Evolutionary conservation across 2,888 invertebrate genomes (phyloP), one percentile per base, ranked within the genome.

Genomic region (Ennomos quercinarius): DNA sequence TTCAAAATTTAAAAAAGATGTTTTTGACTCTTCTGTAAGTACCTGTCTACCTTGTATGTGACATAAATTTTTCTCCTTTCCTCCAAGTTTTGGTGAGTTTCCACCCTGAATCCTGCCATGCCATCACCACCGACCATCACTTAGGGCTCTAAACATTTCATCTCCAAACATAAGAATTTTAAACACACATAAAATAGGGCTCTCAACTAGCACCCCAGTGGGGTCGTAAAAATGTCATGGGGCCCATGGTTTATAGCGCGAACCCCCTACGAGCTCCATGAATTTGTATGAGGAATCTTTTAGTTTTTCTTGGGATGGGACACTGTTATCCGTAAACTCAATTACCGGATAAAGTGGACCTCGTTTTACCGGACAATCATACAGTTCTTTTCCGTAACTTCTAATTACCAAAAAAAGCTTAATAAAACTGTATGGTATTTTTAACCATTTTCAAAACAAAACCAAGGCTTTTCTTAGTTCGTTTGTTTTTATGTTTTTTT

Each of bases 221-320:
- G 59, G 68, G 63, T 82, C 85, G 82, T 87, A 84, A 87, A 87
- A 81, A 78, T 70, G 80, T 83, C 83, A 65, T 66, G 64, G 66
- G 48, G 44, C 52, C 66, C 66, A 67, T 76, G 71, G 71, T 86
- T 86, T 86, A 85, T 78, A 66, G 68, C 52, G 44, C 27, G 54
- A 64, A 70, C 71, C 73, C 74, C 74, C 72, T 69, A 71, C 71
- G 75, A 73, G 70, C 71, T 66, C 67, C 67, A 77, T 77, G 77
- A 73, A 72, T 77, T 73, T 71, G 73, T 74, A 73, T 74, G 74
- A 71, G 68, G 36, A 47, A 37, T 48, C 41, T 17, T 42, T 42
- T 37, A 34, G 43, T 39, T 47, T 10, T 35, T 42, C 10, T 54
- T 54, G 48, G 37, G 54, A 52, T 56, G 57, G 56, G 56, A 58